A percentile compares a stretch with the other conserved stretches of the same genome.
These are phyloP conservation scores for Leucania comma DNA, from an alignment of 2,888 invertebrate species.

Conservation along the genomic window DNA sequence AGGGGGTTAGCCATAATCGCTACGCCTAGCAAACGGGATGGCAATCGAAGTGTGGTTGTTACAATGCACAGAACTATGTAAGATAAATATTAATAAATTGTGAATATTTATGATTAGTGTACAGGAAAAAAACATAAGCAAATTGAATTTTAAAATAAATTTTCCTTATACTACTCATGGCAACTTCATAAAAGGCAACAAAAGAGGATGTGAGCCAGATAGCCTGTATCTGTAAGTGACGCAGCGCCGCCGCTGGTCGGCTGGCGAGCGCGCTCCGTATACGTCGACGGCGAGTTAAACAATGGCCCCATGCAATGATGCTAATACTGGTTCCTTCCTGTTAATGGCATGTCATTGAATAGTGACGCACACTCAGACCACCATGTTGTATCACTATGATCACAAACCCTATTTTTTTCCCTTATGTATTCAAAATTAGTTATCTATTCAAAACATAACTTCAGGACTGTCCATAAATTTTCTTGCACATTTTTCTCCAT, in stretches of 20 bases:
- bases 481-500: too few species aligned
- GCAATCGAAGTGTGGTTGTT: not conserved
- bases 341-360: not conserved
- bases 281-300: conserved; percentile 1
- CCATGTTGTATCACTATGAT: not conserved
- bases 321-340: not conserved
- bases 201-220: conserved; percentile 29
- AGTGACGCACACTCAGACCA: not conserved
- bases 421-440: too few species aligned
- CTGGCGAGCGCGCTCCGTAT: not conserved
- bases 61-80: not conserved
- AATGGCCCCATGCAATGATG: conserved; percentile 1
- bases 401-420: not conserved
- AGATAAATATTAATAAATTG: not conserved
- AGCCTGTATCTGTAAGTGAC: conserved; percentile 38
- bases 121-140: conserved; percentile 1
- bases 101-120: not conserved
- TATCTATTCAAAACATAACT: too few species aligned
- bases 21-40: not conserved
- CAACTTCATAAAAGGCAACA: conserved; percentile 22
- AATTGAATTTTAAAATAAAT: not conserved
- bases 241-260: not conserved
- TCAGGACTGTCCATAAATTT: too few species aligned
- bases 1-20: not conserved
- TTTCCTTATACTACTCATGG: conserved; percentile 21